Conservation (phyloP, 2,888 invertebrate genomes). For the Epinotia bilunana region DNA sequence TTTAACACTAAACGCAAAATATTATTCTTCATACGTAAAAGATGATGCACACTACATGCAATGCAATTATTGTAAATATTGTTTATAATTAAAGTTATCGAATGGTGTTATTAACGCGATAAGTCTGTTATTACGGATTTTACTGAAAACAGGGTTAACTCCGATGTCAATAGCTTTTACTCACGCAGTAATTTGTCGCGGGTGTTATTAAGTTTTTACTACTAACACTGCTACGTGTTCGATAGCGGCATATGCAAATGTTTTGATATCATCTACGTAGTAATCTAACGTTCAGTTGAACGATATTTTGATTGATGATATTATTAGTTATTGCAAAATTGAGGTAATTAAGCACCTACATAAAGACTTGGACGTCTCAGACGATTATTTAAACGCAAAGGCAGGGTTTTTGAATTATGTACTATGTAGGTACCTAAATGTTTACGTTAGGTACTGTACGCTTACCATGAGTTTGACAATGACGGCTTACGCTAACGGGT, state of each 20-base stretch:
- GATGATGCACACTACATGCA: too few relatives aligned
- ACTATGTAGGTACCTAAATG: too few relatives aligned
- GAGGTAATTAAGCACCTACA: too few relatives aligned
- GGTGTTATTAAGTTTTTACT: conserved; percentile 32
- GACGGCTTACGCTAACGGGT: too few relatives aligned
- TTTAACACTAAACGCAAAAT: neutral
- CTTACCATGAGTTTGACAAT: too few relatives aligned
- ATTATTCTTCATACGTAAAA: neutral
- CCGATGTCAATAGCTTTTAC: conserved; percentile 38
- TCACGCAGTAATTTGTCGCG: conserved; percentile 34
- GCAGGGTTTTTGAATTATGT: too few relatives aligned
- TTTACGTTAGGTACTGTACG: too few relatives aligned
- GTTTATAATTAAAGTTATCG: conserved; percentile 15
- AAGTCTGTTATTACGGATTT: conserved; percentile 32
- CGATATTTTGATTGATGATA: neutral
- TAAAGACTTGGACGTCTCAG: too few relatives aligned
- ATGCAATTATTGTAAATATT: neutral
- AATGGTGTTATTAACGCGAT: conserved; percentile 30
- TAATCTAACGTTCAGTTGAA: conserved; percentile 10
- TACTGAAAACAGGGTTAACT: conserved; percentile 38
- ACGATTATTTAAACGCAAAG: too few relatives aligned
- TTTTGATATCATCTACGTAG: neutral
- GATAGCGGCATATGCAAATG: conserved; percentile 5
- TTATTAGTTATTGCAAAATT: too few relatives aligned
- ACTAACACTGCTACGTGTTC: conserved; percentile 5